Evolutionary conservation across 2,113 vertebrate species (phyloP).

Genomic region (Cyphomyrus discorhynchus): DNA sequence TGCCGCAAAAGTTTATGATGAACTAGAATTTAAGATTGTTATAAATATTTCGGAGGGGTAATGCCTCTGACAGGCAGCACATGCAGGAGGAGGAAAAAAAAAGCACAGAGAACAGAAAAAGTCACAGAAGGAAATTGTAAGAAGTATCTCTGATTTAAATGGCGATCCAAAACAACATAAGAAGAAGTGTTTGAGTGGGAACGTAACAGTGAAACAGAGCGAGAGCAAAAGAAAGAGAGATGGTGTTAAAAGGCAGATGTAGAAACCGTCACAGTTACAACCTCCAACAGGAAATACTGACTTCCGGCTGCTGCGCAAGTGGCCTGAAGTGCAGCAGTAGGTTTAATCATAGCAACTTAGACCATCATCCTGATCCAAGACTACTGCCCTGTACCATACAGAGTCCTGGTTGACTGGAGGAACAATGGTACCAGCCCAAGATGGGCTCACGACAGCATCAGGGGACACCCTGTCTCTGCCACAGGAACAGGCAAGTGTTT

Average conservation of each 20-base stretch:
- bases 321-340: not conserved
- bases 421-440: slow-evolving; percentile 45
- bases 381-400: not conserved
- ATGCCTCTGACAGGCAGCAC: not conserved
- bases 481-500: slow-evolving; percentile 51
- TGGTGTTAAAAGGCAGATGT: slow-evolving; percentile 16
- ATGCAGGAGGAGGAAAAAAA: not conserved
- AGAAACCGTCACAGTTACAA: slow-evolving; percentile 44
- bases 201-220: not conserved
- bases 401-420: slow-evolving; percentile 7
- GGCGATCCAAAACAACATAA: not conserved
- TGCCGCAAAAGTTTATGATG: not conserved
- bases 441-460: slow-evolving; percentile 21
- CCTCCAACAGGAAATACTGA: slow-evolving; percentile 62
- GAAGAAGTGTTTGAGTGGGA: not conserved
- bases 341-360: not conserved
- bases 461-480: slow-evolving; percentile 44
- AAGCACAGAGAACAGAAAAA: not conserved
- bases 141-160: not conserved
- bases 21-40: not conserved
- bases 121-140: not conserved
- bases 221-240: slow-evolving; percentile 10
- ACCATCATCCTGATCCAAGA: not conserved
- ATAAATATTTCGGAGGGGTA: not conserved
- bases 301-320: slow-evolving; percentile 52